Conservation (phyloP, 2,113 vertebrate genomes). For the Pheucticus melanocephalus region DNA sequence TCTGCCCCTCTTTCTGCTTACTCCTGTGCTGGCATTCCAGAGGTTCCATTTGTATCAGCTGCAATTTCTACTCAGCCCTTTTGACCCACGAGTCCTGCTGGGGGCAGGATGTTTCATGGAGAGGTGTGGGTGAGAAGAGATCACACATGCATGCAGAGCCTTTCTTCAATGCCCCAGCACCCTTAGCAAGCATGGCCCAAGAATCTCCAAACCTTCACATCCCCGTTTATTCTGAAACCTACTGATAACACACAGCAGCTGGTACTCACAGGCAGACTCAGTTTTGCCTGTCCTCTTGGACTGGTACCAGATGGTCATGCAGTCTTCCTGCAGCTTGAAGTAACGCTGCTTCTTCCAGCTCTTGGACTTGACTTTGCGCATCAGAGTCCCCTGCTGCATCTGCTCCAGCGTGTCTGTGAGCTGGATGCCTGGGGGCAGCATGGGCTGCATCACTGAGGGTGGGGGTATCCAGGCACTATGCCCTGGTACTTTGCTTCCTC, state of each 20-base stretch:
- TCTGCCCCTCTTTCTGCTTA: background rate
- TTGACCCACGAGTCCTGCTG: background rate
- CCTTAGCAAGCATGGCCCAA: background rate
- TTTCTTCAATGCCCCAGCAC: background rate
- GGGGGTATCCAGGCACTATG: fast-evolving
- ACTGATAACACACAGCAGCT: background rate
- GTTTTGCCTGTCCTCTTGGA: constrained; percentile 82
- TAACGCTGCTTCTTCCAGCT: constrained; percentile 90
- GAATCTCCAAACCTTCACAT: background rate
- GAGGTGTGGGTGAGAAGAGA: background rate
- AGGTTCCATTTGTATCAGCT: background rate
- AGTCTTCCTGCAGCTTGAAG: constrained; percentile 89
- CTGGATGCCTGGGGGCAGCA: constrained; percentile 74
- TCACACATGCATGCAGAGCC: background rate
- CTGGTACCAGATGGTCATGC: constrained; percentile 91
- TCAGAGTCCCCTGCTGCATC: constrained; percentile 84
- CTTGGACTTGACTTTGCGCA: constrained; percentile 92
- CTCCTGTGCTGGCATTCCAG: fast-evolving
- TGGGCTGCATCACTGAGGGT: background rate
- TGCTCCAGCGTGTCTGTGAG: constrained; percentile 78
- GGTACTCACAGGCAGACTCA: constrained; percentile 87
- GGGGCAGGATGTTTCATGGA: background rate
- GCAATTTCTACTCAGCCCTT: background rate
- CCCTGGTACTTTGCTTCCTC: background rate
- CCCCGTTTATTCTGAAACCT: background rate